Base-by-base conservation (phyloP, 2,113 vertebrate genomes). In the Mormyrus iriodes region DNA sequence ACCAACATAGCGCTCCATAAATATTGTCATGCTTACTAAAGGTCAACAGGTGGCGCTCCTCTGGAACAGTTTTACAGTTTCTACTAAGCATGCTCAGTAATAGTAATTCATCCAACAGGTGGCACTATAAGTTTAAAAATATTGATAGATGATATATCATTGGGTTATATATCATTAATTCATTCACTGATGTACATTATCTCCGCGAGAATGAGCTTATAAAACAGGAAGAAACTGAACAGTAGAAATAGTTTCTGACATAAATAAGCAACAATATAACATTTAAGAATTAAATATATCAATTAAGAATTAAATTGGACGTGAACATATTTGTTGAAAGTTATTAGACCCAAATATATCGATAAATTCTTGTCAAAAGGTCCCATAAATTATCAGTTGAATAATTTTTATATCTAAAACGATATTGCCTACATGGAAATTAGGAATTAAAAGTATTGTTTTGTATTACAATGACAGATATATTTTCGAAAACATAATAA, bases 31-130 rank as follows among this genome's bases (percentile, higher is more conserved):
- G 3, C 27, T 69, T 31, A 88, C 27, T 73, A 49, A 31, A 48
- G 44, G 61, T 73, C 55, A 89, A 55, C 53, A 89, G 88, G 83
- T 85, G 88, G 88, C 88, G 88, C 83, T 89, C 31, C 31, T 21
- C 35, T 21, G 73, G 73, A 69, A 69, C 19, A 19, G 17, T 79
- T 42, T 53, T 35, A 69, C 24, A 48, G 46, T 27, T 48, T 21
- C 9, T 46, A 17, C 21, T 31, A 73, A 17, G 51, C 15, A 73
- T 31, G 1, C 51, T 90, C 35, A 79, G 83, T 84, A 24, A 88
- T 89, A 89, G 91, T 55, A 53, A 21, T 93, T 93, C 93, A 92
- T 94, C 95, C 95, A 95, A 95, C 95, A 96, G 96, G 95, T 95
- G 95, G 95, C 95, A 94, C 93, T 94, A 92, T 84, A 24, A 94